Evolutionary conservation across 1,140 invertebrate species (phyloP), one percentile per base, ranked within the genome.

Genomic region (Bombus waltoni): DNA sequence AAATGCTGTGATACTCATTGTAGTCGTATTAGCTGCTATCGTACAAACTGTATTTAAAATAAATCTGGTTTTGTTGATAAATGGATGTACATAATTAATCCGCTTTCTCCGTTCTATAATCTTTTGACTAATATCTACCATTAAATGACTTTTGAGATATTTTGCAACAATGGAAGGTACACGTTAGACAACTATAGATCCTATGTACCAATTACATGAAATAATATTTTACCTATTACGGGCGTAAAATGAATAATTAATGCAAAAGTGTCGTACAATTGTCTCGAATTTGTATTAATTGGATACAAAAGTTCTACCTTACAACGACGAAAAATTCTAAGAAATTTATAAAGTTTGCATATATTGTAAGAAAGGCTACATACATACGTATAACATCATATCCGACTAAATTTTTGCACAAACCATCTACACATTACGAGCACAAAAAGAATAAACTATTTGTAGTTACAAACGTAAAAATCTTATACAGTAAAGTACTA

Each of bases 1-100:
- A 92, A 93, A 92, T 91, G 90, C 94, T 94, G 94, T 94, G 94
- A 94, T 94, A 93, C 90, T 76, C 87, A 93, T 91, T 93, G 88
- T 93, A 94, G 93, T 94, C 92, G 90, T 88, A 89, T 84, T 92
- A 90, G 86, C 82, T 88, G 85, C 85, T 92, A 91, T 92, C 86
- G 87, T 92, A 88, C 85, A 87, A 89, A 89, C 47, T 91, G 86
- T 92, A 90, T 90, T 83, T 91, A 91, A 90, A 91, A 90, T 87
- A 88, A 90, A 91, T 81, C 40, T 88, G 86, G 79, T 92, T 87
- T 81, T 92, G 87, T 90, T 91, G 77, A 91, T 85, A 75, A 85
- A 85, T n/a, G 38, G 59, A 74, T 42, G 28, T 74, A 75, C 8
- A 42, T 38, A 28, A 71, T 85, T 81, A 53, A 57, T 66, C 40